A percentile compares a stretch with the other conserved stretches of the same genome.
Evolutionary conservation across 2,113 vertebrate genomes (phyloP).

Genomic region (Hiodon alosoides): DNA sequence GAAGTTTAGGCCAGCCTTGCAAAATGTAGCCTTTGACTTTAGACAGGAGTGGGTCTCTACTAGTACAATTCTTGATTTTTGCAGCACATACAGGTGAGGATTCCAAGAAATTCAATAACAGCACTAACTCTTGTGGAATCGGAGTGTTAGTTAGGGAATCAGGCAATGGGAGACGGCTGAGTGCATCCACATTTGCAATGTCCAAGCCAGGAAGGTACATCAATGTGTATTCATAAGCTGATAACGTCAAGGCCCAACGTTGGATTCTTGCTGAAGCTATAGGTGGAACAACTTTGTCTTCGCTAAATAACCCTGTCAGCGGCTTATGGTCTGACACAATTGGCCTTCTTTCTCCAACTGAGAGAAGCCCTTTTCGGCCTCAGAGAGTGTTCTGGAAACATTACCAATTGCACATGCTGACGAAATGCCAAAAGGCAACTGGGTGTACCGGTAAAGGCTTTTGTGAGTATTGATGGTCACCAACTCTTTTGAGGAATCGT

Average conservation of each 20-base stretch:
- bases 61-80: neutral
- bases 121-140: neutral
- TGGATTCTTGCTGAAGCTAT: constrained; percentile 5
- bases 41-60: neutral
- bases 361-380: neutral
- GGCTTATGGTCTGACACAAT: constrained; percentile 5
- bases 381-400: neutral
- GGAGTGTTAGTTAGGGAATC: neutral
- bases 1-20: neutral
- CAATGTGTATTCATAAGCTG: constrained; percentile 1
- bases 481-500: constrained; percentile 22
- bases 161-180: constrained; percentile 2
- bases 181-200: neutral
- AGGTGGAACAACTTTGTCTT: neutral
- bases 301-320: neutral
- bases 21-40: neutral
- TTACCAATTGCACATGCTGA: neutral
- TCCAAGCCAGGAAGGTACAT: neutral
- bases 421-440: constrained; percentile 23
- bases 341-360: neutral
- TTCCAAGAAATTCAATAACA: neutral
- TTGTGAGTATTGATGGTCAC: constrained; percentile 31
- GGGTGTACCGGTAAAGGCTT: constrained; percentile 19
- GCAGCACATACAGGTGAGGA: neutral
- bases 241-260: constrained; percentile 3